phyloP scores from a whole-genome alignment of 1,140 invertebrate species.

The Meloidogyne hapla region DNA sequence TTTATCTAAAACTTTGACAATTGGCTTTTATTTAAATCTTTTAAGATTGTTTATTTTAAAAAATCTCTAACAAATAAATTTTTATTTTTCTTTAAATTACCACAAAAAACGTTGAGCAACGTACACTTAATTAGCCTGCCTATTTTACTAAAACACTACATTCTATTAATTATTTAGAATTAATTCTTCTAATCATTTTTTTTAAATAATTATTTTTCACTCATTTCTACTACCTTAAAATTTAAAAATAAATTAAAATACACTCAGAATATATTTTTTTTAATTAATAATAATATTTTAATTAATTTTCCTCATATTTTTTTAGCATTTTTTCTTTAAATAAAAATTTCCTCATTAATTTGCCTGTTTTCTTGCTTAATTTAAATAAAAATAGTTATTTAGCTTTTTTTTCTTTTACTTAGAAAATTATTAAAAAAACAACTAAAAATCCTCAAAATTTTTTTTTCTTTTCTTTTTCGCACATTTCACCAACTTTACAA shows the following conservation, averaged over 20 bases:
- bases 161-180: background rate
- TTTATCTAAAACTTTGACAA: too few relatives aligned
- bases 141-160: too few relatives aligned
- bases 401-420: constrained; percentile 6
- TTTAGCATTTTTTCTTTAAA: constrained; percentile 9
- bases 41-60: background rate
- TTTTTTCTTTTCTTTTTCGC: background rate
- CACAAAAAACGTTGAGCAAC: background rate
- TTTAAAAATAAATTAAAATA: background rate
- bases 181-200: background rate
- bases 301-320: background rate
- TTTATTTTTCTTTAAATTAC: background rate
- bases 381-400: background rate
- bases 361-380: constrained; percentile 6
- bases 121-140: constrained; percentile 1
- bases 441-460: constrained; percentile 1
- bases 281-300: background rate
- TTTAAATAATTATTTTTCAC: background rate
- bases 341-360: background rate
- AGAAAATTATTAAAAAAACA: background rate
- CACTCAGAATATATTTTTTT: background rate
- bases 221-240: background rate
- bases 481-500: background rate
- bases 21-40: too few relatives aligned
- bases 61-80: background rate